Evolutionary conservation across 2,888 invertebrate genomes (phyloP), one percentile per base, ranked within the genome.

Genomic region (Drosophila fulvimacula): DNA sequence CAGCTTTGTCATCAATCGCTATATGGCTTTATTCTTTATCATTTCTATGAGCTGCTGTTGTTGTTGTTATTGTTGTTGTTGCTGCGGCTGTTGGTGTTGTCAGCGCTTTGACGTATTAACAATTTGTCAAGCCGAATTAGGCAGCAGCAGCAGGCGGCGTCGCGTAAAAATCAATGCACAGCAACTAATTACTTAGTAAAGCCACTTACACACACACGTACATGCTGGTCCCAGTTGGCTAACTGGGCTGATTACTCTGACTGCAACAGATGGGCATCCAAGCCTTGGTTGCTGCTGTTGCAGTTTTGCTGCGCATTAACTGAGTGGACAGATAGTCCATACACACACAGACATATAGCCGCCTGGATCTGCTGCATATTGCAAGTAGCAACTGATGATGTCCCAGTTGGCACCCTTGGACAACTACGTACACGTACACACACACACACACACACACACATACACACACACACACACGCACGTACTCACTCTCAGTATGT

Each of bases 61-160:
- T 49, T 60, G 30, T n/a, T 32, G 21, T 9, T 56, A 30, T 11
- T 38, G 44, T n/a, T 9, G 44, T 34, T 30, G 30, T 5, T 30
- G 19, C 13, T 49, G 48, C 48, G 46, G 27, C 49, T 46, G 10
- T 42, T 59, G 49, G 49, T 61, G 49, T 46, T 69, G 73, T 69
- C 73, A 68, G 41, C 39, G 70, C 76, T 77, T 76, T 85, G 89
- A 88, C 79, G 82, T 81, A 87, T 86, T 79, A 88, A 81, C 84
- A 87, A 85, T 87, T 85, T 88, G 77, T 83, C 89, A 88, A 70
- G 85, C 79, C 65, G 74, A 88, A 88, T 85, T 85, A 88, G 79
- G 73, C 83, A 78, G 67, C 44, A 61, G 68, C 51, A 60, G 39
- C 39, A 67, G 69, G 55, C 53, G 61, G 52, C 73, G 10, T 19